Evolutionary conservation across 1,140 invertebrate genomes (phyloP).

Genomic region (Zaprionus camerounensis): DNA sequence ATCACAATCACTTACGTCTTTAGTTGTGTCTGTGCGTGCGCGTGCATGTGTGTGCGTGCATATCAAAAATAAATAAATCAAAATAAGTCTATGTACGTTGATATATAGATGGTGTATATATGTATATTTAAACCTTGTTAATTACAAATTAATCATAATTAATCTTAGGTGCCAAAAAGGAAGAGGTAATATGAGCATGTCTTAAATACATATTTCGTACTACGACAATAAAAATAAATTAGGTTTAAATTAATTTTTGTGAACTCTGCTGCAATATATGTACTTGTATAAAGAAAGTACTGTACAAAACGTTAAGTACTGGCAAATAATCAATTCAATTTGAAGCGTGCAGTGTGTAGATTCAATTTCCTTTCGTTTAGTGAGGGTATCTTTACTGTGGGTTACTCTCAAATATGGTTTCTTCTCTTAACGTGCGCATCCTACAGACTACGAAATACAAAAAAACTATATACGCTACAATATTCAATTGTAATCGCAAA

Average conservation of each 20-base stretch:
- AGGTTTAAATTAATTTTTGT: constrained; percentile 57
- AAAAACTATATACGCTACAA: constrained; percentile 57
- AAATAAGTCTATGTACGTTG: not conserved
- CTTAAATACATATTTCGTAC: constrained; percentile 31
- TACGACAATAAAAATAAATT: constrained; percentile 65
- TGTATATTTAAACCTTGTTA: constrained; percentile 50
- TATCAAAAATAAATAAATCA: constrained; percentile 37
- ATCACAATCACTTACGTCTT: constrained; percentile 79
- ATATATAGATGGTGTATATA: constrained; percentile 19
- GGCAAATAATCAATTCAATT: constrained; percentile 44
- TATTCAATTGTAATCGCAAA: constrained; percentile 30
- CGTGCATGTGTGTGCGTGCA: constrained; percentile 42
- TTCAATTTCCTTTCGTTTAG: constrained; percentile 27
- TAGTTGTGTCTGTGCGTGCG: constrained; percentile 58
- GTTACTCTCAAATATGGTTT: not conserved
- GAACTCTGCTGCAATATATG: constrained; percentile 24
- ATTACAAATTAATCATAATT: constrained; percentile 66
- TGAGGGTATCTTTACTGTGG: constrained; percentile 44
- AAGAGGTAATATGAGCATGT: constrained; percentile 50
- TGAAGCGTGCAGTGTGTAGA: constrained; percentile 34
- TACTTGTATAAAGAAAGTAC: constrained; percentile 24
- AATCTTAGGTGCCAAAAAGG: constrained; percentile 49
- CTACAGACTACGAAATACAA: constrained; percentile 72
- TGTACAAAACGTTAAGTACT: constrained; percentile 65
- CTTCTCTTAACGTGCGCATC: constrained; percentile 49